A percentile compares a stretch with the other conserved stretches of the same genome.
phyloP scores from a whole-genome alignment of 2,797 vertebrate species.

The Typhlichthys eigenmanni region DNA sequence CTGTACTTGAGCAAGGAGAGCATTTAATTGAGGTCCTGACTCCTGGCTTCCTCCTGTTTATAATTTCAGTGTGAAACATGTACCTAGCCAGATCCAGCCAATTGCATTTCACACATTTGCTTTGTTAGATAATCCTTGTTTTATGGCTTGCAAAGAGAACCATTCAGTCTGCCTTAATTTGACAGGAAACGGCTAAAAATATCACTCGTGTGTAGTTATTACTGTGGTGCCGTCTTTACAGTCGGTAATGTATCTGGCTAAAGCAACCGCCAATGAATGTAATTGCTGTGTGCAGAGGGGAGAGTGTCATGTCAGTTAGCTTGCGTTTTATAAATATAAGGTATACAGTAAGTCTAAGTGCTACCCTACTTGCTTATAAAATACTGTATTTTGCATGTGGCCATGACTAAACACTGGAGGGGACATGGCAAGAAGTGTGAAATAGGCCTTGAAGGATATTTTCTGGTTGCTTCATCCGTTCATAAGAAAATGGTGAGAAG shows the following conservation, averaged over 20 bases:
- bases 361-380: slow-evolving; percentile 63
- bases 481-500: slow-evolving; percentile 34
- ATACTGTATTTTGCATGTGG: slow-evolving; percentile 42
- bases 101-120: slow-evolving; percentile 41
- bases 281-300: slow-evolving; percentile 76
- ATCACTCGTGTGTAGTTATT: slow-evolving; percentile 80
- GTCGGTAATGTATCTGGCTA: slow-evolving; percentile 74
- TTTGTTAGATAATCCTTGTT: slow-evolving; percentile 53
- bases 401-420: slow-evolving; percentile 55
- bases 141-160: slow-evolving; percentile 61
- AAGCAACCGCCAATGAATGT: slow-evolving; percentile 75
- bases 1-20: slow-evolving; percentile 29
- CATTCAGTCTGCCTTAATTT: slow-evolving; percentile 70
- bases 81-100: slow-evolving; percentile 37
- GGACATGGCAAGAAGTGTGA: slow-evolving; percentile 38
- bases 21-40: slow-evolving; percentile 33
- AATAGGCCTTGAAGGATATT: slow-evolving; percentile 41
- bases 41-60: slow-evolving; percentile 14
- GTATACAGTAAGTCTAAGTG: slow-evolving; percentile 67
- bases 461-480: slow-evolving; percentile 43
- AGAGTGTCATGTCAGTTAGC: slow-evolving; percentile 79
- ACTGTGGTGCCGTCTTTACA: slow-evolving; percentile 76
- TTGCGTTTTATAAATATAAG: slow-evolving; percentile 75
- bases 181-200: slow-evolving; percentile 82
- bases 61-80: slow-evolving; percentile 16